phyloP scores from a whole-genome alignment of 2,888 invertebrate genomes.

The Cataglyphis altisquamis region DNA sequence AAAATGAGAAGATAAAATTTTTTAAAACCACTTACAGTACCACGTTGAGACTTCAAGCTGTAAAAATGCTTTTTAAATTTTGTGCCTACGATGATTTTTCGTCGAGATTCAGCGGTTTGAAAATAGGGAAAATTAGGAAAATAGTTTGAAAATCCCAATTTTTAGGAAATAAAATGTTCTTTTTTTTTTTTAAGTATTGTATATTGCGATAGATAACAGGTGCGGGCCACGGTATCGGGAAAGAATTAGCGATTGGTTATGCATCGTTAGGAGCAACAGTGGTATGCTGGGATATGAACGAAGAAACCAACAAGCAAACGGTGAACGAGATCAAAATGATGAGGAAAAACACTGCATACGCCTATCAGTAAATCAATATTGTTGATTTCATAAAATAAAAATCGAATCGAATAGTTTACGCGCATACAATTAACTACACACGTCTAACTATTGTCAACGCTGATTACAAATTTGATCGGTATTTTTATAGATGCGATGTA shows the following conservation, averaged over 20 bases:
- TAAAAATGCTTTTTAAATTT: no score
- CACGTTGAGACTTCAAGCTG: no score
- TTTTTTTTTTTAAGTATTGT: background rate
- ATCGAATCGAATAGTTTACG: background rate
- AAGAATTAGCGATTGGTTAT: conserved; percentile 91
- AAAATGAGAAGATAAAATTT: no score
- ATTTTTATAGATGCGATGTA: conserved; percentile 90
- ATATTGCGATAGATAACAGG: conserved; percentile 91
- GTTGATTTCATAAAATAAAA: conserved; percentile 75
- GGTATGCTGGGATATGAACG: conserved; percentile 92
- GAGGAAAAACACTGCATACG: conserved; percentile 85
- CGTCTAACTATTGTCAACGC: background rate
- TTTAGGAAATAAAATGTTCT: no score
- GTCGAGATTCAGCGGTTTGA: no score
- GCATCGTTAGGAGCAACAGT: conserved; percentile 90
- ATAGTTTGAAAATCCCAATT: no score
- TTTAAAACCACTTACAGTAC: background rate
- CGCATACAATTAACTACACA: background rate
- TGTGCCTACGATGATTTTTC: no score
- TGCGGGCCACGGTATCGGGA: conserved; percentile 94
- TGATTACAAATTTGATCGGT: conserved; percentile 1
- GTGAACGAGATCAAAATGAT: conserved; percentile 87
- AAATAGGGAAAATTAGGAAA: no score
- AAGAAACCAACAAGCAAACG: conserved; percentile 90
- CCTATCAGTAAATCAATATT: conserved; percentile 85